A percentile compares a stretch with the other conserved stretches of the same genome.
Conservation (phyloP, 2,113 vertebrate species). For the Blennius ocellaris region DNA sequence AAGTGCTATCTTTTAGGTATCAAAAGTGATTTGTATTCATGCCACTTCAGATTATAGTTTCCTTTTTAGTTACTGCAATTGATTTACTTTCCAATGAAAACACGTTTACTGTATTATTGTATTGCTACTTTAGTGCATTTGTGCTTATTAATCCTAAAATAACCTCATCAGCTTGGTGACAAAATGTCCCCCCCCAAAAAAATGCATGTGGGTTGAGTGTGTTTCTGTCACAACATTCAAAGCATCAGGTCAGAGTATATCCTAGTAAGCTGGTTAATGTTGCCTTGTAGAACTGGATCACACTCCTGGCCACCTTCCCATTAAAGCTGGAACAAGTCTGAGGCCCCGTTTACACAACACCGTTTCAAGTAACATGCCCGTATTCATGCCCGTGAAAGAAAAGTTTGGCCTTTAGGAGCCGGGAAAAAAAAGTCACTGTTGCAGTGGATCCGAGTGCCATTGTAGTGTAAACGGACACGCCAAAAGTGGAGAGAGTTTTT, state of each 20-base stretch:
- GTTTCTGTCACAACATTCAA: constrained; percentile 17
- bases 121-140: neutral
- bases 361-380: too few species aligned
- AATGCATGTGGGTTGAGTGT: constrained; percentile 7
- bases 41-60: constrained; percentile 1
- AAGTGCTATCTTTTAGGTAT: constrained; percentile 8
- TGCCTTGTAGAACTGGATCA: constrained; percentile 38
- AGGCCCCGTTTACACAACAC: too few species aligned
- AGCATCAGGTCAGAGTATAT: constrained; percentile 41
- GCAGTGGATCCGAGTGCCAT: too few species aligned
- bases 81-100: neutral
- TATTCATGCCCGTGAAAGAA: too few species aligned
- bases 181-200: constrained; percentile 1
- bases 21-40: neutral
- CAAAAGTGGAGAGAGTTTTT: too few species aligned
- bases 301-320: constrained; percentile 15
- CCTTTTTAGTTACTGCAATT: constrained; percentile 1
- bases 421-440: too few species aligned
- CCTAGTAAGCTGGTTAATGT: constrained; percentile 11
- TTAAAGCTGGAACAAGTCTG: constrained; percentile 25
- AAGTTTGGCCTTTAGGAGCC: too few species aligned
- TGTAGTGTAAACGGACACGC: too few species aligned
- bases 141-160: neutral
- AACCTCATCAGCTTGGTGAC: neutral
- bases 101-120: neutral